These are phyloP conservation scores for Pristionchus fissidentatus DNA, from an alignment of 2,888 invertebrate species.

Conservation along the genomic window DNA sequence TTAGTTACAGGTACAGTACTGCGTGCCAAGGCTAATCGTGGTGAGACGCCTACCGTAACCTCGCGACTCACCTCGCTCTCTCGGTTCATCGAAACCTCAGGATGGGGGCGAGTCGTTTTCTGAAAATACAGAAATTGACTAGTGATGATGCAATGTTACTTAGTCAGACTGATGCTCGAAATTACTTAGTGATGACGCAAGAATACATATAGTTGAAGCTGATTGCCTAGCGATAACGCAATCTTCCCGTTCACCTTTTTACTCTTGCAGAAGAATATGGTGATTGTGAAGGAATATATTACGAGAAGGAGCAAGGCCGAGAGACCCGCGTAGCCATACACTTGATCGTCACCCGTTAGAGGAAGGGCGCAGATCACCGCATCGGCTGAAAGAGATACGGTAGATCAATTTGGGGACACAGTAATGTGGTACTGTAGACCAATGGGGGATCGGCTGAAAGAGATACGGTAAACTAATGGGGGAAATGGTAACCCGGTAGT, in stretches of 20 bases:
- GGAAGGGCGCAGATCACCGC: background rate
- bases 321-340: conserved; percentile 8
- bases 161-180: no score
- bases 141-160: no score
- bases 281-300: background rate
- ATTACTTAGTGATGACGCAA: no score
- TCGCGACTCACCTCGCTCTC: no score
- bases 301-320: background rate
- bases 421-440: background rate
- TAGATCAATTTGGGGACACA: background rate
- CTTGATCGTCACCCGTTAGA: background rate
- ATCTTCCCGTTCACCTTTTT: background rate
- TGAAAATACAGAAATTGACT: no score
- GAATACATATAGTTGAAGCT: no score
- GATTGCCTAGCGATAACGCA: conserved; percentile 2
- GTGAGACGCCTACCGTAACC: background rate
- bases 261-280: background rate
- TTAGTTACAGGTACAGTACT: no score
- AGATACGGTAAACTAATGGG: background rate
- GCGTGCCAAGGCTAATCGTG: no score
- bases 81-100: no score
- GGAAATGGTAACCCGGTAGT: background rate
- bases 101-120: no score
- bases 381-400: background rate
- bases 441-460: background rate